Conservation (phyloP, 1,140 invertebrate species). For the Nylanderia fulva region DNA sequence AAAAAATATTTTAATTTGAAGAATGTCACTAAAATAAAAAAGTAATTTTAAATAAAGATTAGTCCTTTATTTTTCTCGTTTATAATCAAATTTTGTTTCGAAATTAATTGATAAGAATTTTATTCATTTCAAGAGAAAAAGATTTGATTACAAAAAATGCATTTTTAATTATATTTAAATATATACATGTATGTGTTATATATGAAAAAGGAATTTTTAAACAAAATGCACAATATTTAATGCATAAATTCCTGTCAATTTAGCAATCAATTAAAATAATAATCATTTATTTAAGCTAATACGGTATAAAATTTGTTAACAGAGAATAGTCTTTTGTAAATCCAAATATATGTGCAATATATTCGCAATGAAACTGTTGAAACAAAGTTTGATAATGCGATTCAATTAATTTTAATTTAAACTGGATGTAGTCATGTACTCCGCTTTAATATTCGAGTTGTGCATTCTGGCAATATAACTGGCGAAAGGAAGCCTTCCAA, state of each 20-base stretch:
- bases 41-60: not conserved
- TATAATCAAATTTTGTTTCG: not conserved
- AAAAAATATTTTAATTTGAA: not conserved
- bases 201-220: not conserved
- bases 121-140: not conserved
- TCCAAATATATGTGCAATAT: not conserved
- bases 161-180: not conserved
- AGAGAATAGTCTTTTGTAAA: not conserved
- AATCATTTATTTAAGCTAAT: not conserved
- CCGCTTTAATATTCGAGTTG: slow-evolving; percentile 19
- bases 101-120: not conserved
- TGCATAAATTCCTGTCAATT: too few species aligned
- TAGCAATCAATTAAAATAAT: not conserved
- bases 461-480: not conserved
- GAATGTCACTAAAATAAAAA: not conserved
- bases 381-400: slow-evolving; percentile 40
- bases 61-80: not conserved
- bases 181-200: not conserved
- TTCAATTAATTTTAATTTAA: slow-evolving; percentile 47
- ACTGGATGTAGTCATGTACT: not conserved
- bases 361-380: slow-evolving; percentile 6
- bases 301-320: not conserved
- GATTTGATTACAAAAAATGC: not conserved
- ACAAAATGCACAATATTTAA: not conserved
- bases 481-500: slow-evolving; percentile 12